Conservation (phyloP, 2,888 invertebrate species). For the Ophioninae sp. region DNA sequence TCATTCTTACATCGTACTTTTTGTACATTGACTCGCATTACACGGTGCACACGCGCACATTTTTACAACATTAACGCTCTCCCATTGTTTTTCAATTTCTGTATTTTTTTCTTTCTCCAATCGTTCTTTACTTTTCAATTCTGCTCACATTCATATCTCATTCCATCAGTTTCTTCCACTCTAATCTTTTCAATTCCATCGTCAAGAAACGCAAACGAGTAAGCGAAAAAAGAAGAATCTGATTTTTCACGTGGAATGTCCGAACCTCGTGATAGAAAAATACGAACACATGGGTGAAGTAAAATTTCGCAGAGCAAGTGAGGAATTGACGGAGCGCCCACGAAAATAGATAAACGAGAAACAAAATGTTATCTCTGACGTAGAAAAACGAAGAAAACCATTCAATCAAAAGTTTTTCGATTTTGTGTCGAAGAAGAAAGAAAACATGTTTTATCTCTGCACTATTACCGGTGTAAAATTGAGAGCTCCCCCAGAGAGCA, state of each 20-base stretch:
- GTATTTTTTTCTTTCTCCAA: background rate
- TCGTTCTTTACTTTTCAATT: background rate
- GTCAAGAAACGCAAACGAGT: background rate
- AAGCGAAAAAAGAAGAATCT: background rate
- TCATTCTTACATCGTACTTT: background rate
- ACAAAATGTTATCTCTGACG: background rate
- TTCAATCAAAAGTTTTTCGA: background rate
- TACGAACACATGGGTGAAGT: background rate
- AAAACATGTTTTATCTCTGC: background rate
- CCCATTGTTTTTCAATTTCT: background rate
- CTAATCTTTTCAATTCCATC: background rate
- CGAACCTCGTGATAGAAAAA: background rate
- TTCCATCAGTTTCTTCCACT: background rate
- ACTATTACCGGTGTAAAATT: background rate
- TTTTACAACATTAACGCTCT: constrained; percentile 6
- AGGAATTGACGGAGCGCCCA: background rate
- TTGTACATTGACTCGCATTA: constrained; percentile 8
- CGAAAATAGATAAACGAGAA: background rate
- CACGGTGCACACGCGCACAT: background rate
- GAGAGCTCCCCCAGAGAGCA: background rate
- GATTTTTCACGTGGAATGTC: background rate
- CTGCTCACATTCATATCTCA: background rate
- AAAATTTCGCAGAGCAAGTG: background rate
- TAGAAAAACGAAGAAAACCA: background rate
- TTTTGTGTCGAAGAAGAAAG: background rate